Evolutionary conservation across 1,140 invertebrate species (phyloP), one percentile per base, ranked within the genome.

Genomic region (Orussus abietinus): DNA sequence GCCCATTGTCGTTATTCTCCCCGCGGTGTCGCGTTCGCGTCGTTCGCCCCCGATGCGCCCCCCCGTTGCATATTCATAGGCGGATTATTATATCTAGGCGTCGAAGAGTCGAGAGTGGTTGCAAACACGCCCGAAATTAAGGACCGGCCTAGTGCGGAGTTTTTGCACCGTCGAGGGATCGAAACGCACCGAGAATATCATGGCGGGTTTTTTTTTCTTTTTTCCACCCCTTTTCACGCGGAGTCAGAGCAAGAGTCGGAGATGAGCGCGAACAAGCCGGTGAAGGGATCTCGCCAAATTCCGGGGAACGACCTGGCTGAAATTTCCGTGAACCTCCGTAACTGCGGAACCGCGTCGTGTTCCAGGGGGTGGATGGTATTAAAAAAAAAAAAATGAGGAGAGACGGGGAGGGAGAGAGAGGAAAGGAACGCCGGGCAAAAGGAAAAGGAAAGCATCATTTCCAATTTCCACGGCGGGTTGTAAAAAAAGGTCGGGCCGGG

Each of bases 51-150:
- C 9, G 29, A 33, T 41, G 41, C 28, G 38, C 37, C 22, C 37
- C 49, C 42, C 47, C 57, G 55, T 57, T 64, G 62, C 63, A 64
- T 66, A 66, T 64, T 66, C 62, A 63, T 66, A 52, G 55, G 38
- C 51, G 47, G 49, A 62, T 59, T 62, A 61, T 62, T 63, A 57
- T 55, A 57, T 44, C 29, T 33, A 36, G 45, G 41, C 37, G 39
- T 44, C 42, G 21, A 44, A 47, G 44, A 18, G 31, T 43, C 28
- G 21, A 39, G 30, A 11, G 32, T n/a, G n/a, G n/a, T n/a, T n/a
- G n/a, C n/a, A n/a, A n/a, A n/a, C n/a, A n/a, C n/a, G n/a, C n/a
- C n/a, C n/a, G n/a, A n/a, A n/a, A n/a, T n/a, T n/a, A 37, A 25
- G 14, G 13, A 10, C 20, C 13, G 12, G 10, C 37, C 30, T 36